These are phyloP conservation scores for Callyntrura sp. DNA, from an alignment of 2,888 invertebrate species.

Conservation along the genomic window DNA sequence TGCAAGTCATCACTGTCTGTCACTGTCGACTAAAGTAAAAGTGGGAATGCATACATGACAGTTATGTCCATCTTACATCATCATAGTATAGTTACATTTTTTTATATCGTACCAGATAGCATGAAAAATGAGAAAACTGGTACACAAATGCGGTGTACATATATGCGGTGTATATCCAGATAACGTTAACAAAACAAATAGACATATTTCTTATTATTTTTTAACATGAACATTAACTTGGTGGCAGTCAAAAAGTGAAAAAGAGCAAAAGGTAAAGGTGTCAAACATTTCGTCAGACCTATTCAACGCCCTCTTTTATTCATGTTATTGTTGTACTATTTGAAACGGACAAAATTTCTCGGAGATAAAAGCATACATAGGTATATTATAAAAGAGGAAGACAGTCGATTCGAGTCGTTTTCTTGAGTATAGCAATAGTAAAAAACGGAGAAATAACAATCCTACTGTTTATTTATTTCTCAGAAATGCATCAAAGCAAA, in stretches of 20 bases:
- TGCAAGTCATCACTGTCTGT: conserved; percentile 76
- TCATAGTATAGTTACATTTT: no score
- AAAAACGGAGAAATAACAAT: conserved; percentile 38
- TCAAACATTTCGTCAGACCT: conserved; percentile 73
- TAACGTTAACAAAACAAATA: conserved; percentile 22
- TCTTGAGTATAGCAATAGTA: not conserved
- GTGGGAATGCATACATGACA: no score
- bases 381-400: not conserved
- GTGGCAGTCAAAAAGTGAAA: conserved; percentile 66
- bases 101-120: no score
- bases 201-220: conserved; percentile 4
- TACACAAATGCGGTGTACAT: no score
- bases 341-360: not conserved
- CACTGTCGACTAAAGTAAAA: conserved; percentile 65
- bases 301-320: conserved; percentile 57
- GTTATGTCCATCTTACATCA: no score
- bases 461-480: conserved; percentile 40
- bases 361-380: conserved; percentile 43
- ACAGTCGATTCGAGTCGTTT: conserved; percentile 9
- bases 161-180: no score
- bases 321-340: not conserved
- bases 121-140: no score
- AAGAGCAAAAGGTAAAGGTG: conserved; percentile 79
- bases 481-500: conserved; percentile 19
- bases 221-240: conserved; percentile 15